Conservation (phyloP, 2,113 vertebrate genomes). For the Lamprologus tigripictilis region DNA sequence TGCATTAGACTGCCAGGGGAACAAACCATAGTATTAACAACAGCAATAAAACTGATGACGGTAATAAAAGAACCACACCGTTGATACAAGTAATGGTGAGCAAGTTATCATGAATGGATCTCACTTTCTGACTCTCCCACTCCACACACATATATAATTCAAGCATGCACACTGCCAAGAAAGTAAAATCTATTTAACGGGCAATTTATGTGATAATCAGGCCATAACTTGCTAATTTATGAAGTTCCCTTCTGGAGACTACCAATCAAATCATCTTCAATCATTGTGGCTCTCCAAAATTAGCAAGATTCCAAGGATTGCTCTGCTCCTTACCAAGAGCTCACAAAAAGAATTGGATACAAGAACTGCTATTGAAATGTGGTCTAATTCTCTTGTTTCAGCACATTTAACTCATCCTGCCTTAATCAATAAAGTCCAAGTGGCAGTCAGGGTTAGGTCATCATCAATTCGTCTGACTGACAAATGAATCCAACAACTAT, state of each 20-base stretch:
- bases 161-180: not conserved
- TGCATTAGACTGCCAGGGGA: conserved; percentile 57
- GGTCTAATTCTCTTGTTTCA: conserved; percentile 9
- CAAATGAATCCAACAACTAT: conserved; percentile 3
- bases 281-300: not conserved
- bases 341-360: conserved; percentile 19
- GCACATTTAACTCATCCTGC: conserved; percentile 18
- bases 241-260: conserved; percentile 3
- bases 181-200: not conserved
- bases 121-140: not conserved
- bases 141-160: not conserved
- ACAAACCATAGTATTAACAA: conserved; percentile 58
- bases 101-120: conserved; percentile 32
- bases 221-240: conserved; percentile 22
- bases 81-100: conserved; percentile 53
- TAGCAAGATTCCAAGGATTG: conserved; percentile 21
- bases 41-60: conserved; percentile 65
- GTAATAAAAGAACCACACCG: conserved; percentile 61
- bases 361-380: conserved; percentile 21
- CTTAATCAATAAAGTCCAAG: conserved; percentile 22
- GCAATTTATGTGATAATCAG: conserved; percentile 38
- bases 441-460: not conserved
- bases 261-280: conserved; percentile 21
- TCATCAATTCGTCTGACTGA: conserved; percentile 29
- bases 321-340: conserved; percentile 20